Evolutionary conservation across 2,797 vertebrate genomes (phyloP).

Genomic region (Crotalus adamanteus): DNA sequence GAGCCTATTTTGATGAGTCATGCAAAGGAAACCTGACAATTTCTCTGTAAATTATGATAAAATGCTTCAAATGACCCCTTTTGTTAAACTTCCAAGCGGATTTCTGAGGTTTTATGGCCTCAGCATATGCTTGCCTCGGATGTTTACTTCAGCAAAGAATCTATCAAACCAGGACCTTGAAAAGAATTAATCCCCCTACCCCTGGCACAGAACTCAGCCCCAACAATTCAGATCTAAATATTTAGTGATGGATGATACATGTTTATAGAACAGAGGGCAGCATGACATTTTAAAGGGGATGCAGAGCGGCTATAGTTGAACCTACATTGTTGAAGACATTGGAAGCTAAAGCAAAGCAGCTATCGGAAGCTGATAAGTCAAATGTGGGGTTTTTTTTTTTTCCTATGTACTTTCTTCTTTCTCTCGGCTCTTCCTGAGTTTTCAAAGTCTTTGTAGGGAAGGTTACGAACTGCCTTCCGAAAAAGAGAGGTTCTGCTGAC

Average conservation of each 20-base stretch:
- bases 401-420: constrained; percentile 53
- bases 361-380: constrained; percentile 72
- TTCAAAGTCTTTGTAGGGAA: constrained; percentile 63
- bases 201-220: constrained; percentile 81
- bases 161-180: constrained; percentile 81
- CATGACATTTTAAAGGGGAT: constrained; percentile 79
- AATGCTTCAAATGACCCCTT: constrained; percentile 83
- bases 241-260: constrained; percentile 85
- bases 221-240: constrained; percentile 85
- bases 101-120: constrained; percentile 79
- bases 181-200: constrained; percentile 82
- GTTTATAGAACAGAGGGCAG: constrained; percentile 82
- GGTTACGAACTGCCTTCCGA: constrained; percentile 70
- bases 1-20: constrained; percentile 77
- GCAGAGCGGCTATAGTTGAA: constrained; percentile 72
- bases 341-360: constrained; percentile 69
- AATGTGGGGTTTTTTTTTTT: constrained; percentile 45
- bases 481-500: constrained; percentile 77
- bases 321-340: constrained; percentile 69
- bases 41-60: constrained; percentile 80
- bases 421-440: constrained; percentile 58
- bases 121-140: constrained; percentile 78
- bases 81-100: constrained; percentile 84
- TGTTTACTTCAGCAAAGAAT: constrained; percentile 83
- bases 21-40: constrained; percentile 78